Evolutionary conservation across 2,113 vertebrate genomes (phyloP).

Genomic region (Dendrocopos noguchii): DNA sequence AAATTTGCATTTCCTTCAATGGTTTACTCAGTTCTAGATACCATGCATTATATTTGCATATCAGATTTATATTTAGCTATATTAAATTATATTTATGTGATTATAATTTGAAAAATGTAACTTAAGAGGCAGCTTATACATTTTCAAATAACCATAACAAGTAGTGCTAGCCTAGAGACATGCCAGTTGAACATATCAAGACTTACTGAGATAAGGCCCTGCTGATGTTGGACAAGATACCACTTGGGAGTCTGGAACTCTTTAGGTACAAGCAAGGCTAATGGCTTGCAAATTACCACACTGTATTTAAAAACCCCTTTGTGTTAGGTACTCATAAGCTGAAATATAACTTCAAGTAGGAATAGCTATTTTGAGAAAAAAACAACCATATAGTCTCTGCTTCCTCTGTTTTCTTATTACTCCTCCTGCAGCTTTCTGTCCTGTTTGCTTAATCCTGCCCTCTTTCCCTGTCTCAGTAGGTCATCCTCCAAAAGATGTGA

Average conservation of each 20-base stretch:
- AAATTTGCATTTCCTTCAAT: neutral
- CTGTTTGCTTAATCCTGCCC: neutral
- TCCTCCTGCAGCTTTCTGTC: neutral
- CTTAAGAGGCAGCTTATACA: neutral
- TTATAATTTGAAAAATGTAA: neutral
- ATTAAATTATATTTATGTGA: neutral
- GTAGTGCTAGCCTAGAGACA: neutral
- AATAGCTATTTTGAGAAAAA: neutral
- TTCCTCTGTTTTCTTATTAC: neutral
- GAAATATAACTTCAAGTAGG: slow-evolving; percentile 1
- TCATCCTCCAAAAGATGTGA: neutral
- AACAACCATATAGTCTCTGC: neutral
- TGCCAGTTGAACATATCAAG: neutral
- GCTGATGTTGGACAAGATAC: neutral
- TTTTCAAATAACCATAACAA: neutral
- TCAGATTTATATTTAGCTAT: neutral
- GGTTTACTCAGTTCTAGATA: neutral
- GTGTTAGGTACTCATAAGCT: neutral
- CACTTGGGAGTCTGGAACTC: neutral
- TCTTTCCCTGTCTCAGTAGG: neutral
- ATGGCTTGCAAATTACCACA: neutral
- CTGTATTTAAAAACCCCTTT: neutral
- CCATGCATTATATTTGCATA: neutral
- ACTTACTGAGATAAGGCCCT: neutral
- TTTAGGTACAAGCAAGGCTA: neutral